phyloP scores from a whole-genome alignment of 2,113 vertebrate species.

The Heloderma charlesbogerti region DNA sequence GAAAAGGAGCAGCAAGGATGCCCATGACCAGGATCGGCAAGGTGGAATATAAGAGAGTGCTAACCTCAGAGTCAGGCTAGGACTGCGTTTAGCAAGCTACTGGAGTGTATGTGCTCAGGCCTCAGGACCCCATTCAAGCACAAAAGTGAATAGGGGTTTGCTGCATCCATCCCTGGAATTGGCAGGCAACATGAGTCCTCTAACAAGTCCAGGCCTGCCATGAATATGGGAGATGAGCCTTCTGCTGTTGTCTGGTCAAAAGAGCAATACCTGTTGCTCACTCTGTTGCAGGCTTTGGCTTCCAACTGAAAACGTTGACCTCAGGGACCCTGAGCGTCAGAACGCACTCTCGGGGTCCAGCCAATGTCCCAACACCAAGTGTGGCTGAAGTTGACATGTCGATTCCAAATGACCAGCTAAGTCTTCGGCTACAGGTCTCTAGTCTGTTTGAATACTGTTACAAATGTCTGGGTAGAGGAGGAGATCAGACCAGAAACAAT shows the following conservation, averaged over 20 bases:
- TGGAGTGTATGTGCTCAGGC: neutral
- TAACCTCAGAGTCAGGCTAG: neutral
- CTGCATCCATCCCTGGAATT: neutral
- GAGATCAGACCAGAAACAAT: constrained; percentile 39
- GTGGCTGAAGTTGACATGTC: neutral
- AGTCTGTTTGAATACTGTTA: neutral
- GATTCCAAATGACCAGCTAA: neutral
- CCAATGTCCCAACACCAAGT: neutral
- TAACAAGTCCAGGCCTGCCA: neutral
- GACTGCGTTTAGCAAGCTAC: neutral
- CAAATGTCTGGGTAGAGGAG: neutral
- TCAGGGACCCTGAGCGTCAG: neutral
- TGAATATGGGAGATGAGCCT: too few species aligned
- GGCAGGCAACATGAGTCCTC: neutral
- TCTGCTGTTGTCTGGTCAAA: neutral
- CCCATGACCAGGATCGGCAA: neutral
- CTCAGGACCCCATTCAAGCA: neutral
- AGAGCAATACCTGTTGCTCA: neutral
- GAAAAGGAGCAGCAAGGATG: neutral
- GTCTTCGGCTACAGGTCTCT: neutral
- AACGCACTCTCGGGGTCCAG: neutral
- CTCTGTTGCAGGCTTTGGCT: neutral
- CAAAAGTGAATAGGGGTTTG: neutral
- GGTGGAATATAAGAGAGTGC: neutral
- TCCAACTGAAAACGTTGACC: neutral